Evolutionary conservation across 53 echinoderm and acorn worm species (phyloP).

Genomic region (Paracentrotus lividus): DNA sequence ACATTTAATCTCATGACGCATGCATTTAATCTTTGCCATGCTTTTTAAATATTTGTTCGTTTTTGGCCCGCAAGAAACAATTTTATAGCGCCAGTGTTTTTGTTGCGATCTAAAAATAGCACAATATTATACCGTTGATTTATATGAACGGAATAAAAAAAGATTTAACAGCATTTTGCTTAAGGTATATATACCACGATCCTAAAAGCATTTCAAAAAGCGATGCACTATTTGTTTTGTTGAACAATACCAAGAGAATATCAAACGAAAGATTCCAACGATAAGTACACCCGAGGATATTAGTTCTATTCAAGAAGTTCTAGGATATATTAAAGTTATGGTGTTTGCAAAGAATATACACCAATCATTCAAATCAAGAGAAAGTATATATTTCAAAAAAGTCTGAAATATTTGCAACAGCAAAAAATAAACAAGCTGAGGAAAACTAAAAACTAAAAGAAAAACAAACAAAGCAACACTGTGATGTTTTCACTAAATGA

Average conservation of each 20-base stretch:
- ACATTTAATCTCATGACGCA: slow-evolving; percentile 36
- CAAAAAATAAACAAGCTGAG: too few species aligned
- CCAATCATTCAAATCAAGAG: too few species aligned
- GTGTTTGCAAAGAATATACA: too few species aligned
- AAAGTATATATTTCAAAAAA: too few species aligned
- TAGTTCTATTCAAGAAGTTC: background rate
- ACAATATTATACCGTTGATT: background rate
- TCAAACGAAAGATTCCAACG: background rate
- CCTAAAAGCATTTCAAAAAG: too few species aligned
- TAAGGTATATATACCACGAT: too few species aligned
- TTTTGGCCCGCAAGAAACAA: background rate
- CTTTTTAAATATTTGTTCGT: background rate
- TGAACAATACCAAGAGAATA: background rate
- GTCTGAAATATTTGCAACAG: too few species aligned
- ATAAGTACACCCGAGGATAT: background rate
- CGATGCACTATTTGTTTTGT: background rate
- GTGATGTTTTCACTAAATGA: too few species aligned
- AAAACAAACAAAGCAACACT: too few species aligned
- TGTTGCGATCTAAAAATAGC: background rate
- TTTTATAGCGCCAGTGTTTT: slow-evolving; percentile 17
- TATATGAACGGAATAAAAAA: background rate
- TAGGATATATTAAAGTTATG: background rate
- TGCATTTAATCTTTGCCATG: slow-evolving; percentile 17
- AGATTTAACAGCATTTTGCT: background rate
- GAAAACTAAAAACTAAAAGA: too few species aligned